Conservation (phyloP, 2,888 invertebrate species). For the Fabriciana adippe region DNA sequence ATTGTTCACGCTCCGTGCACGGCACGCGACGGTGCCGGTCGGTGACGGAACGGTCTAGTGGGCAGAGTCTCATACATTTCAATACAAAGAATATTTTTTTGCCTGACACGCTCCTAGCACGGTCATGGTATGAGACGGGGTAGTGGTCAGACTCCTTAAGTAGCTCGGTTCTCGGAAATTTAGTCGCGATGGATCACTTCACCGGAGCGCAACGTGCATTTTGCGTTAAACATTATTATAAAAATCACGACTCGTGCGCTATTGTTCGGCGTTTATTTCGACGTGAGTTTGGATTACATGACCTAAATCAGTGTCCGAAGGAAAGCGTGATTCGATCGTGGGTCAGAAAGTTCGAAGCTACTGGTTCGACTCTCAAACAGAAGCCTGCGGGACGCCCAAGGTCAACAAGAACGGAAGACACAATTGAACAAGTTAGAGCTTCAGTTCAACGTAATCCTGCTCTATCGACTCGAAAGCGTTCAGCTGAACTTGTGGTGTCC, state of each 20-base stretch:
- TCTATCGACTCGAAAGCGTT: no score
- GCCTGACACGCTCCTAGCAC: no score
- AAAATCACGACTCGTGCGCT: slow-evolving; percentile 39
- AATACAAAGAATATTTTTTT: no score
- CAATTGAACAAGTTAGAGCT: no score
- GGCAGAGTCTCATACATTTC: no score
- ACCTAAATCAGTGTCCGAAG: slow-evolving; percentile 14
- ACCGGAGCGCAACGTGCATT: slow-evolving; percentile 40
- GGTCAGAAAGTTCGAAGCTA: slow-evolving; percentile 39
- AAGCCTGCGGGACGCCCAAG: slow-evolving; percentile 37
- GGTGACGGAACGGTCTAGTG: no score
- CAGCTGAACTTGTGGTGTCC: no score
- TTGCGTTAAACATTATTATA: slow-evolving; percentile 40
- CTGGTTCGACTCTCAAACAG: slow-evolving; percentile 39
- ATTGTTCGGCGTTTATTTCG: slow-evolving; percentile 29
- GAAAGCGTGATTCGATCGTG: slow-evolving; percentile 2
- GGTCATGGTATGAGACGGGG: no score
- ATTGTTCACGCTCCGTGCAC: no score
- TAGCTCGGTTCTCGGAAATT: slow-evolving; percentile 34
- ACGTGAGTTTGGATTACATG: slow-evolving; percentile 2
- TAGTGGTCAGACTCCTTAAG: no score
- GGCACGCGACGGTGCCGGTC: no score
- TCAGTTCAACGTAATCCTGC: slow-evolving; percentile 16
- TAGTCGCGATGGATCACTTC: slow-evolving; percentile 43
- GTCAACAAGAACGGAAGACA: slow-evolving; percentile 13